phyloP scores from a whole-genome alignment of 2,797 vertebrate species.

The Semaprochilodus insignis region DNA sequence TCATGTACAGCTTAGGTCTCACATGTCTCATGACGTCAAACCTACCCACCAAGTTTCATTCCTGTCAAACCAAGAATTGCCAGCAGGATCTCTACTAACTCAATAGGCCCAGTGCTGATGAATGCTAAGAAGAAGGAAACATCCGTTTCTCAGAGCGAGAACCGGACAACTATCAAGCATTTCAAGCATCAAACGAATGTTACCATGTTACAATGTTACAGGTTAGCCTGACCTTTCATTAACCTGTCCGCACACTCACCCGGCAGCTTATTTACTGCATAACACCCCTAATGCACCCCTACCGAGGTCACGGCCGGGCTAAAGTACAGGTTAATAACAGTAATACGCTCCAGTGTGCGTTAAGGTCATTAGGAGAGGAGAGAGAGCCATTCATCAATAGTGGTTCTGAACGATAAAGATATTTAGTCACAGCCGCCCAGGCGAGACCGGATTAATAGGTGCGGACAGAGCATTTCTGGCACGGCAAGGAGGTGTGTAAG shows the following conservation, averaged over 20 bases:
- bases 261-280: conserved; percentile 63
- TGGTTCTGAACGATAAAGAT: conserved; percentile 50
- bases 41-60: too few relatives aligned
- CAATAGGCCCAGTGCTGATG: not conserved
- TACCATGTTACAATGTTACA: too few relatives aligned
- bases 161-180: not conserved
- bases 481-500: not conserved
- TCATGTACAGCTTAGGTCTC: too few relatives aligned
- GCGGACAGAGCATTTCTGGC: conserved; percentile 27
- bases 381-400: conserved; percentile 55
- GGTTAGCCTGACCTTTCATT: conserved; percentile 69
- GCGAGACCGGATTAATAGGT: conserved; percentile 47
- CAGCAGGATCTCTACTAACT: not conserved
- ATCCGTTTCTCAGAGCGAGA: not conserved
- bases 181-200: not conserved
- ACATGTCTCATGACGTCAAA: too few relatives aligned
- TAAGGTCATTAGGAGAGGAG: conserved; percentile 42
- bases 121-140: too few relatives aligned
- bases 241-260: conserved; percentile 61
- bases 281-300: conserved; percentile 52
- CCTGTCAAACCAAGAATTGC: too few relatives aligned
- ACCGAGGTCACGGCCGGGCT: conserved; percentile 60
- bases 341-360: conserved; percentile 53
- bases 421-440: conserved; percentile 55
- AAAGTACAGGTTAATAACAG: conserved; percentile 63